Evolutionary conservation across 2,797 vertebrate genomes (phyloP), one percentile per base, ranked within the genome.

Genomic region (Crypturellus tataupa): DNA sequence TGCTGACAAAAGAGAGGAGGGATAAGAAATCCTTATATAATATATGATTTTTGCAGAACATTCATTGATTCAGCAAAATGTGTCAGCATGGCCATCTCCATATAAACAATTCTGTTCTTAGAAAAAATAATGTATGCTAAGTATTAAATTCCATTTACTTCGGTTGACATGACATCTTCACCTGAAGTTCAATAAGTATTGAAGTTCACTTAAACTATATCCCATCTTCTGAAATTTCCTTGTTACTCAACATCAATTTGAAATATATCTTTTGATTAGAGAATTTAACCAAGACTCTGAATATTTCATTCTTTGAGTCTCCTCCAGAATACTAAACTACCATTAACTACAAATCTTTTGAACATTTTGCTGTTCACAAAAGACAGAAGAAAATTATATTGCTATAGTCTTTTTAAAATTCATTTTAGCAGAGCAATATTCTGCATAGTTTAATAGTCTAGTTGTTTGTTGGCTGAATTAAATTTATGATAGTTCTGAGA

Each of bases 321-420:
- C 37, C 75, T 87, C 62, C 64, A 72, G 75, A 94, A 90, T 76
- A 76, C 62, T 87, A 88, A 93, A 79, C 37, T 27, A 75, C 12
- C 13, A 64, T 86, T 92, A 95, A 33, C 13, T 62, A 85, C 49
- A 96, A 89, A 89, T 69, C 58, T 78, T 90, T 86, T 44, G 17
- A 89, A 81, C 6, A n/a, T 77, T 93, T 65, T 85, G 13, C 46
- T 94, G 27, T 37, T 85, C 37, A 75, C 21, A 62, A 79, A 89
- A 93, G 37, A 73, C 39, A 86, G 60, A 90, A 60, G 73, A 73
- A 96, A 90, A 79, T 92, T 92, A 67, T 92, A 72, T 73, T 78
- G 60, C 37, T 93, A 64, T 2, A 84, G 25, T 14, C 0, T 1
- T 55, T 92, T 93, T 92, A 0, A 17, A 76, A 96, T 93, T 81